Percentiles rank a stretch among this genome's conserved stretches.
phyloP scores from a whole-genome alignment of 2,888 invertebrate species.

The Ennomos quercinarius region DNA sequence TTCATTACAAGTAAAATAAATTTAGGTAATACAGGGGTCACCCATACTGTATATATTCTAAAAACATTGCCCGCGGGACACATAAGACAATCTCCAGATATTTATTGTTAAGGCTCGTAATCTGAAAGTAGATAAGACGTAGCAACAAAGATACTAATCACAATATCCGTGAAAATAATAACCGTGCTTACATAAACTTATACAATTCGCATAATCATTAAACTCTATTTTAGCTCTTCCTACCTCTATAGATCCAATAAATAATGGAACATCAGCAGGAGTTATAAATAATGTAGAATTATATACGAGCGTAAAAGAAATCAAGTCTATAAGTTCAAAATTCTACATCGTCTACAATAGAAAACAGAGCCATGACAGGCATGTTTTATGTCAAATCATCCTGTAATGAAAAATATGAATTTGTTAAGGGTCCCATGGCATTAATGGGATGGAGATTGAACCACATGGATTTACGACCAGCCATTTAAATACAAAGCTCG shows the following conservation, averaged over 20 bases:
- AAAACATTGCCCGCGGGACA: slow-evolving; percentile 16
- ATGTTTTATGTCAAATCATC: slow-evolving; percentile 77
- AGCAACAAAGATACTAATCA: slow-evolving; percentile 8
- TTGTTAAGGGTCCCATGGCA: slow-evolving; percentile 56
- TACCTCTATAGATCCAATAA: too few relatives aligned
- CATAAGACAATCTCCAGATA: slow-evolving; percentile 22
- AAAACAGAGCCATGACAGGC: slow-evolving; percentile 69
- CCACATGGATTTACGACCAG: slow-evolving; percentile 62
- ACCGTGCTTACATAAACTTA: background rate
- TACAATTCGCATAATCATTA: too few relatives aligned
- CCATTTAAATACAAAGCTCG: slow-evolving; percentile 79
- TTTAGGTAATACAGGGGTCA: too few relatives aligned
- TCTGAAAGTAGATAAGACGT: slow-evolving; percentile 4
- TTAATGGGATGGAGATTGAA: slow-evolving; percentile 63
- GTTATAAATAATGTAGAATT: background rate
- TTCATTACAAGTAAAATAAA: too few relatives aligned
- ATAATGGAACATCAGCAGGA: too few relatives aligned
- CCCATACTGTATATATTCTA: slow-evolving; percentile 4
- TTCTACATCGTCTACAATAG: slow-evolving; percentile 59
- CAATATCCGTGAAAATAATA: slow-evolving; percentile 5
- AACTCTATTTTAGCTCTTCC: too few relatives aligned
- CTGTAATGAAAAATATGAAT: slow-evolving; percentile 76
- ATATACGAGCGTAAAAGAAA: slow-evolving; percentile 6
- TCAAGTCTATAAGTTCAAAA: slow-evolving; percentile 48
- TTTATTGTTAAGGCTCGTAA: slow-evolving; percentile 13